Conservation (phyloP, 1,140 invertebrate genomes). For the Drosophila biarmipes region DNA sequence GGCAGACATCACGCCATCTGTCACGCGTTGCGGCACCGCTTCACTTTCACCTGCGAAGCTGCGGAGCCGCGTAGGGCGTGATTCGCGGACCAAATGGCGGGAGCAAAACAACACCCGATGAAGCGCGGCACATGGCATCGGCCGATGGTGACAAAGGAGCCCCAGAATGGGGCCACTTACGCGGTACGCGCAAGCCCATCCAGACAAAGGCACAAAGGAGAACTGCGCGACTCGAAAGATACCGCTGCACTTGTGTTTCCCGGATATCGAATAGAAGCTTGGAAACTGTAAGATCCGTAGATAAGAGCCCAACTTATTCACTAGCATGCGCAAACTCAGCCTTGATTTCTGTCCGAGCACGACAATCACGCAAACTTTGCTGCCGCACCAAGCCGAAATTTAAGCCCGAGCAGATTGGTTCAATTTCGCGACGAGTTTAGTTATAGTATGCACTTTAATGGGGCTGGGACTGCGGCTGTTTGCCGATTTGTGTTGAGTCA, state of each 20-base stretch:
- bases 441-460: constrained; percentile 45
- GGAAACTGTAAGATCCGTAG: too few relatives aligned
- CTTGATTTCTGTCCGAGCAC: not conserved
- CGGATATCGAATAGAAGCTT: not conserved
- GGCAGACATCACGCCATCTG: constrained; percentile 44
- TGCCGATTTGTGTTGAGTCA: constrained; percentile 71
- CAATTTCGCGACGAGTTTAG: constrained; percentile 39
- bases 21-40: constrained; percentile 42
- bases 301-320: too few relatives aligned
- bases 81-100: constrained; percentile 10
- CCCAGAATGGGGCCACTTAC: constrained; percentile 38
- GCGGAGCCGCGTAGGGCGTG: constrained; percentile 14
- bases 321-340: not conserved
- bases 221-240: constrained; percentile 9
- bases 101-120: constrained; percentile 34
- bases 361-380: constrained; percentile 16
- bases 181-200: not conserved
- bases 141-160: constrained; percentile 34
- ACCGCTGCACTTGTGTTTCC: not conserved
- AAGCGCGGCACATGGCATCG: constrained; percentile 26
- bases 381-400: constrained; percentile 7
- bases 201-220: constrained; percentile 39
- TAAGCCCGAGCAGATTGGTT: constrained; percentile 18
- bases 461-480: constrained; percentile 37
- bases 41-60: constrained; percentile 51